Percentiles rank a stretch among this genome's conserved stretches.
phyloP scores from a whole-genome alignment of 2,113 vertebrate genomes.

The Leuciscus idus region DNA sequence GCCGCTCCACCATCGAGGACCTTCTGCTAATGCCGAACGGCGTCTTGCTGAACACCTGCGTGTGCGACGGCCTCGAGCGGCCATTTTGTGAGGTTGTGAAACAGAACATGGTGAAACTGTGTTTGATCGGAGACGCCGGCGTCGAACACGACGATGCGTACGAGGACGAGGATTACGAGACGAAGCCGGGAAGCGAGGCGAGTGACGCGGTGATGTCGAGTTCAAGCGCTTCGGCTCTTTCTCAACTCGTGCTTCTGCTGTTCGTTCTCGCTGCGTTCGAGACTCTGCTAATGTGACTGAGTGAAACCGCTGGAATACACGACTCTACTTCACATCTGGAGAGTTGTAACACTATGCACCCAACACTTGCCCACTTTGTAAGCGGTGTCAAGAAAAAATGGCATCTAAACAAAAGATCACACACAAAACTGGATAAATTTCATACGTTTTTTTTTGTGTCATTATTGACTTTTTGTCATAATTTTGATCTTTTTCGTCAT shows the following conservation, averaged over 20 bases:
- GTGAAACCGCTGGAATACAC: too few species aligned
- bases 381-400: too few species aligned
- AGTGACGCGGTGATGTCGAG: conserved; percentile 31
- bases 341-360: too few species aligned
- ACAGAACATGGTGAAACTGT: conserved; percentile 81
- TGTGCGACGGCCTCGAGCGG: conserved; percentile 80
- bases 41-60: conserved; percentile 75
- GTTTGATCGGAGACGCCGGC: conserved; percentile 68
- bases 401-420: too few species aligned
- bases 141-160: conserved; percentile 69
- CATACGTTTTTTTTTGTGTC: too few species aligned
- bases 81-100: conserved; percentile 84
- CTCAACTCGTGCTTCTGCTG: not conserved
- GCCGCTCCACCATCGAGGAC: conserved; percentile 76
- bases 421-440: too few species aligned
- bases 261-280: too few species aligned
- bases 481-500: too few species aligned
- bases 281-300: too few species aligned
- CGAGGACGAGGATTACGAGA: conserved; percentile 75
- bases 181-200: conserved; percentile 65
- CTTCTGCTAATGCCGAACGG: conserved; percentile 78
- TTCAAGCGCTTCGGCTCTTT: conserved; percentile 51
- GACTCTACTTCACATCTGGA: too few species aligned
- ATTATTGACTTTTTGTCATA: too few species aligned
- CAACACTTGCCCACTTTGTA: rapidly evolving